phyloP scores from a whole-genome alignment of 37 sponge, comb jelly and placozoan species.

The Bolinopsis microptera region DNA sequence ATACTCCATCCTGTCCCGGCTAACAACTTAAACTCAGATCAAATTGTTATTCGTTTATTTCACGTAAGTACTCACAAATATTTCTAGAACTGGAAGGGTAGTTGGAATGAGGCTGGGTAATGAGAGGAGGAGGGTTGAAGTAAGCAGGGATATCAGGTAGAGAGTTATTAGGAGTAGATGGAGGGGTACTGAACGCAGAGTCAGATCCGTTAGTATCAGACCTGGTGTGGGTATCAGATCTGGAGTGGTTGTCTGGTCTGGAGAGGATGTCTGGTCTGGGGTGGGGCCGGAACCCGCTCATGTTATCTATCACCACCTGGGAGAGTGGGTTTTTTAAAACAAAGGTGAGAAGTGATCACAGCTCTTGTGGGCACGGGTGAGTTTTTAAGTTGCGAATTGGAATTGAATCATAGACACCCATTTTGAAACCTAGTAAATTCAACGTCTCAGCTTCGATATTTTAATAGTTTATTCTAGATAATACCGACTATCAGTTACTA shows the following conservation, averaged over 20 bases:
- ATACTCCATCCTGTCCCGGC: too few relatives aligned
- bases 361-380: too few relatives aligned
- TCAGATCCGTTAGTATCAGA: constrained; percentile 63
- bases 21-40: too few relatives aligned
- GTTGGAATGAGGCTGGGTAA: neutral
- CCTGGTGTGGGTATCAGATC: neutral
- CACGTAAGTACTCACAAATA: constrained; percentile 13
- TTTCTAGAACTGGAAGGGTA: neutral
- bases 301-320: constrained; percentile 60
- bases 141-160: constrained; percentile 18
- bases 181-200: constrained; percentile 57
- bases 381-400: too few relatives aligned
- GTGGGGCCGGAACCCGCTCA: neutral
- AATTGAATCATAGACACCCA: too few relatives aligned
- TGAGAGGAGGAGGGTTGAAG: neutral
- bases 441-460: too few relatives aligned
- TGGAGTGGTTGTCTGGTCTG: neutral
- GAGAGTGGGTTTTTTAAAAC: too few relatives aligned
- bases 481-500: too few relatives aligned
- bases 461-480: too few relatives aligned
- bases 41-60: too few relatives aligned
- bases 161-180: constrained; percentile 46
- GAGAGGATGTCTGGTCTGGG: neutral
- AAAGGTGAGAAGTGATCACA: too few relatives aligned
- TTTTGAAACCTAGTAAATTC: too few relatives aligned